Evolutionary conservation across 2,888 invertebrate genomes (phyloP).

Genomic region (Acleris sparsana): DNA sequence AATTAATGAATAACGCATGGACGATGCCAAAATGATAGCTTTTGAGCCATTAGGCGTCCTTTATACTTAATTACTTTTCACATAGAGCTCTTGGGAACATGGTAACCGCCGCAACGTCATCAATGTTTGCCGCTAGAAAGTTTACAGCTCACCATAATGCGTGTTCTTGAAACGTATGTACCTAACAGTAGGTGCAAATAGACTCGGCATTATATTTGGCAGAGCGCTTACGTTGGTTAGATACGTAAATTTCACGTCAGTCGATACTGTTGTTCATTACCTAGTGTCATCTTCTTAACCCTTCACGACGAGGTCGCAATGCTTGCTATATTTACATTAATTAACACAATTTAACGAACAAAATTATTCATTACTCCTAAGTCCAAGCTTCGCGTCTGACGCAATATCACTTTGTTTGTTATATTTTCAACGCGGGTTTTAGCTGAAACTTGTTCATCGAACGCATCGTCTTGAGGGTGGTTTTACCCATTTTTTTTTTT

Average conservation of each 20-base stretch:
- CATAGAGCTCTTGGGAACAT: neutral
- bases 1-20: too few species aligned
- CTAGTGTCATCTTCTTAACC: constrained; percentile 30
- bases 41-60: too few species aligned
- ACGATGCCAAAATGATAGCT: too few species aligned
- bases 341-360: constrained; percentile 31
- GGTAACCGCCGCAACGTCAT: neutral
- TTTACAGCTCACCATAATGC: constrained; percentile 4
- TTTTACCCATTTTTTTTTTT: neutral
- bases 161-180: constrained; percentile 6
- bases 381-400: constrained; percentile 5
- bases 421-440: neutral
- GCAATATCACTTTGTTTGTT: constrained; percentile 9
- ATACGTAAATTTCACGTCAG: constrained; percentile 15
- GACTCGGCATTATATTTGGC: constrained; percentile 1
- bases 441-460: neutral
- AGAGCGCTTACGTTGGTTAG: constrained; percentile 2
- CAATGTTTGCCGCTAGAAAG: constrained; percentile 1
- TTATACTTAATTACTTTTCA: neutral
- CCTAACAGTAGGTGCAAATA: neutral
- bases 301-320: constrained; percentile 16
- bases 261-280: constrained; percentile 9
- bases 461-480: too few species aligned
- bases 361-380: constrained; percentile 16
- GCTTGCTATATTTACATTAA: constrained; percentile 31